phyloP scores from a whole-genome alignment of 2,888 invertebrate species.

The Pantelozetes paolii region DNA sequence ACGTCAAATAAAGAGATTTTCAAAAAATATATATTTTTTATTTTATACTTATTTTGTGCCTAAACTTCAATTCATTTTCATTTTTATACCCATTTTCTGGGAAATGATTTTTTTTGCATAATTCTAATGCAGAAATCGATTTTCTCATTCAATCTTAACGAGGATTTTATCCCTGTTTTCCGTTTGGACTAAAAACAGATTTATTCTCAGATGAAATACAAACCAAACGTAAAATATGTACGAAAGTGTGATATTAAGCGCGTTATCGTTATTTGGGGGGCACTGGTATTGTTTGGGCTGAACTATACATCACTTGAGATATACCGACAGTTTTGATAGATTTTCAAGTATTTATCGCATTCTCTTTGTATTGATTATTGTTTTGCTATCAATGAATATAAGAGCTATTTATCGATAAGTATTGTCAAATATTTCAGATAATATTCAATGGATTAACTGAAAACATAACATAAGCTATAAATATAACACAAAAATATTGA shows the following conservation, averaged over 20 bases:
- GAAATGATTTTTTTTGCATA: neutral
- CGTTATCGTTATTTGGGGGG: neutral
- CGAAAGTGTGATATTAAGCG: neutral
- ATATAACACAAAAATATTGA: too few relatives aligned
- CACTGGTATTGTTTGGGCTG: neutral
- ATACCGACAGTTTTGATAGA: neutral
- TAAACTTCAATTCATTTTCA: neutral
- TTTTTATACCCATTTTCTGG: neutral
- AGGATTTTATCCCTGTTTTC: neutral
- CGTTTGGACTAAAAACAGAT: neutral
- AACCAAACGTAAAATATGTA: neutral
- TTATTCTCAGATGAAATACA: neutral
- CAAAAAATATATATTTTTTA: too few relatives aligned
- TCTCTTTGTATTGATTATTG: neutral
- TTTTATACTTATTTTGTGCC: too few relatives aligned
- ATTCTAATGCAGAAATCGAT: neutral
- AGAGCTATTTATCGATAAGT: neutral
- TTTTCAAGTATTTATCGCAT: too few relatives aligned
- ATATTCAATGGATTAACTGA: too few relatives aligned
- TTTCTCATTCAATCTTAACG: neutral
- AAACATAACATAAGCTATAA: too few relatives aligned
- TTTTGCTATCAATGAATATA: neutral
- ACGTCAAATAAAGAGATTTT: too few relatives aligned
- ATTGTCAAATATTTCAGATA: neutral
- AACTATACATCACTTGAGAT: neutral